Conservation (phyloP, 2,888 invertebrate species). For the Drosophila meridiana region DNA sequence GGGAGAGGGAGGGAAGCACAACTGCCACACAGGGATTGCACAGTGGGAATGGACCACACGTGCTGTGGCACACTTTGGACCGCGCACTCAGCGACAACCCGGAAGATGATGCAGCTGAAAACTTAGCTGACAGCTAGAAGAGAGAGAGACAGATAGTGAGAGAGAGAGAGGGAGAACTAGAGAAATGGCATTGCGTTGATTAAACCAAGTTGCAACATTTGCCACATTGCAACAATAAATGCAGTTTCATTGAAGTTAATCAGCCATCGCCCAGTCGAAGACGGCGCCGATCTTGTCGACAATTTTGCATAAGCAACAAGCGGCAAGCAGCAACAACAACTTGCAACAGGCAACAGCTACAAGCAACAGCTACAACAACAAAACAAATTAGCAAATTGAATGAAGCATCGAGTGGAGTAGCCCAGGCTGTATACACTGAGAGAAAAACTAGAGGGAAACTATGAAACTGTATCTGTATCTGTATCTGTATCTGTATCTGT, state of each 20-base stretch:
- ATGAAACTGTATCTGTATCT: neutral
- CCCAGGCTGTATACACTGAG: conserved; percentile 27
- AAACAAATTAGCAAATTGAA: conserved; percentile 66
- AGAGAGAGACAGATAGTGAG: neutral
- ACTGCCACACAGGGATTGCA: conserved; percentile 20
- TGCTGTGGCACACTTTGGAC: conserved; percentile 44
- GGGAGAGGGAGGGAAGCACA: neutral
- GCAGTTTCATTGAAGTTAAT: conserved; percentile 79
- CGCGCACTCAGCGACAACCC: conserved; percentile 41
- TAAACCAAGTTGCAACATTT: conserved; percentile 63
- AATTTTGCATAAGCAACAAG: conserved; percentile 55
- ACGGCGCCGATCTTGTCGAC: conserved; percentile 52
- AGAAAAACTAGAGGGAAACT: neutral
- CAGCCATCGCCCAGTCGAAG: conserved; percentile 58
- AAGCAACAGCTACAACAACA: conserved; percentile 18
- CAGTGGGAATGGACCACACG: conserved; percentile 47
- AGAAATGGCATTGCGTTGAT: conserved; percentile 66
- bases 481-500: conserved; percentile 8
- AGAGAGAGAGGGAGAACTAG: conserved; percentile 4
- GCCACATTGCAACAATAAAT: conserved; percentile 67
- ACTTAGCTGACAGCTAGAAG: conserved; percentile 19
- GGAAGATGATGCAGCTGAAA: conserved; percentile 67
- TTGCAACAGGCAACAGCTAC: conserved; percentile 9
- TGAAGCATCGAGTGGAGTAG: conserved; percentile 53
- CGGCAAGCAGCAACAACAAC: conserved; percentile 15